phyloP scores from a whole-genome alignment of 2,797 vertebrate genomes.

The Naso thynnoides region DNA sequence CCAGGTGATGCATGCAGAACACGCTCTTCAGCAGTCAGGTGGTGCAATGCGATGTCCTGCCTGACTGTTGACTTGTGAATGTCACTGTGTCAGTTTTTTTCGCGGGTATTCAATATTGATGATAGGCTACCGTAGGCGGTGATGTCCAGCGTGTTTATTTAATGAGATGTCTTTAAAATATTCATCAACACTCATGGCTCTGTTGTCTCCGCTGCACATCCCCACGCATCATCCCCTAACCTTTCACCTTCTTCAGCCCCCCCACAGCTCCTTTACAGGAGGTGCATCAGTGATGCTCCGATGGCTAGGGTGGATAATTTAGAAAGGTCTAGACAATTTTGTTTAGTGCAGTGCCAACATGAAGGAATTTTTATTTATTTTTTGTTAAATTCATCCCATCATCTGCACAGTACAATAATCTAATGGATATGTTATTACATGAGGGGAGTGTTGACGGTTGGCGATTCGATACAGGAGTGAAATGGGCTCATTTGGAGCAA shows the following conservation, averaged over 20 bases:
- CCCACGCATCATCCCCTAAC: slow-evolving; percentile 18
- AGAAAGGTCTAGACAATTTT: neutral
- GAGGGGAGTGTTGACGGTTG: no score
- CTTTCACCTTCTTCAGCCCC: slow-evolving; percentile 26
- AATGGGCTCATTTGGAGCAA: no score
- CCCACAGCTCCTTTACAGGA: neutral
- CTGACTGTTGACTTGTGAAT: slow-evolving; percentile 30
- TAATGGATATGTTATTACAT: neutral
- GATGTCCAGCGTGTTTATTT: slow-evolving; percentile 77
- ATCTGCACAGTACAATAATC: neutral
- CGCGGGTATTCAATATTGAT: slow-evolving; percentile 74
- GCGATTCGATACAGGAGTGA: no score
- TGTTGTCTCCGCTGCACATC: slow-evolving; percentile 52
- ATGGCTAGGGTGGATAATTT: no score
- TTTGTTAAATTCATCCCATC: neutral
- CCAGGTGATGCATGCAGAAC: slow-evolving; percentile 50
- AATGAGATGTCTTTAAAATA: slow-evolving; percentile 81
- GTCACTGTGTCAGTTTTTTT: slow-evolving; percentile 48
- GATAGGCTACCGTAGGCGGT: slow-evolving; percentile 59
- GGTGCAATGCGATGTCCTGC: slow-evolving; percentile 30
- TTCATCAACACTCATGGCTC: slow-evolving; percentile 74
- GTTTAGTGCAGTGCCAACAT: neutral
- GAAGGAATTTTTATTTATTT: neutral
- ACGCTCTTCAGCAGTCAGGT: slow-evolving; percentile 19
- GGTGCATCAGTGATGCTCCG: neutral